Evolutionary conservation across 2,888 invertebrate genomes (phyloP).

Genomic region (Stenolophus ochropezus): DNA sequence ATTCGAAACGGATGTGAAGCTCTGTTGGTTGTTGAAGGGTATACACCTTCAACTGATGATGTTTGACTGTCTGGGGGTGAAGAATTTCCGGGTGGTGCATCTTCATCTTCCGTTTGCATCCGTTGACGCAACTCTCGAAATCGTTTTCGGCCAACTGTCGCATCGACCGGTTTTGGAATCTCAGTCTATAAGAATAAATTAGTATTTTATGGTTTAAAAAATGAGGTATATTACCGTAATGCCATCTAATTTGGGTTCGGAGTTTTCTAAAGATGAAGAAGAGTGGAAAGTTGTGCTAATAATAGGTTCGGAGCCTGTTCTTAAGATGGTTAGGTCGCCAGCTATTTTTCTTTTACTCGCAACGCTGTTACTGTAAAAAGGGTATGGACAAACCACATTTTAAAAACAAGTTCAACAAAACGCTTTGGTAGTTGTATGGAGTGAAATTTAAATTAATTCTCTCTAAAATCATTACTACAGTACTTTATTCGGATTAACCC

Average conservation of each 20-base stretch:
- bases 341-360: constrained; percentile 48
- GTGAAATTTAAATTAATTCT: no score
- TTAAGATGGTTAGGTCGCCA: constrained; percentile 33
- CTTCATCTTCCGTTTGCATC: constrained; percentile 92
- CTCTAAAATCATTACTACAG: no score
- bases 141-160: constrained; percentile 78
- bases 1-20: constrained; percentile 87
- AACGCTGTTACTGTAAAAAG: constrained; percentile 27
- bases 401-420: no score
- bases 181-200: constrained; percentile 33
- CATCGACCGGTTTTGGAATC: constrained; percentile 44
- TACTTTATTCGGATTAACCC: no score
- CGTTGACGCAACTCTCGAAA: constrained; percentile 90
- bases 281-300: constrained; percentile 44
- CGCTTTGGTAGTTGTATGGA: no score
- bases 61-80: constrained; percentile 87
- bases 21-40: constrained; percentile 78
- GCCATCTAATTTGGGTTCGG: constrained; percentile 39
- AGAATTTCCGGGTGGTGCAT: constrained; percentile 78
- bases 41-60: constrained; percentile 86
- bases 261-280: constrained; percentile 45
- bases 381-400: no score
- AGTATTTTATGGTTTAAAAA: not conserved
- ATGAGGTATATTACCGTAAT: constrained; percentile 22
- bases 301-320: constrained; percentile 57